These are phyloP conservation scores for Lates japonicus DNA, from an alignment of 2,797 vertebrate species.

Conservation along the genomic window DNA sequence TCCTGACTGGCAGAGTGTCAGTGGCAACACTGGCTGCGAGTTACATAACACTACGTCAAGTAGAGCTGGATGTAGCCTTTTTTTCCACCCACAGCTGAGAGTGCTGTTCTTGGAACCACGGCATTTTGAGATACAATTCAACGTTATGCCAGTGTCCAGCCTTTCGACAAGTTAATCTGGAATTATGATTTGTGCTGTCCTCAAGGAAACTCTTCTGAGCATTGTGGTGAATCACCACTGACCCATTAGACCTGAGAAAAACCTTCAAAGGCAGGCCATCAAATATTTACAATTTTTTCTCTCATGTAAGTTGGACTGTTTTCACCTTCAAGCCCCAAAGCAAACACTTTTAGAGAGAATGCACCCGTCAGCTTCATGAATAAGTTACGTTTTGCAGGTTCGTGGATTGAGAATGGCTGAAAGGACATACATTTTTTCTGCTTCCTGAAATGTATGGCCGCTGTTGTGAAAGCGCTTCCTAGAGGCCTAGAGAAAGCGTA, in stretches of 20 bases:
- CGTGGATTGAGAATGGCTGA: conserved; percentile 39
- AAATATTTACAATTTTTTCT: conserved; percentile 53
- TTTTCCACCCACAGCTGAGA: conserved; percentile 44
- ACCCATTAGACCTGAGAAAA: conserved; percentile 45
- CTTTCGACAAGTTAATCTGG: conserved; percentile 34
- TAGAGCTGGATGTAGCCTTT: conserved; percentile 41
- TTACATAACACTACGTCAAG: conserved; percentile 77
- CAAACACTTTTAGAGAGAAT: conserved; percentile 42
- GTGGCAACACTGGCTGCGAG: conserved; percentile 38
- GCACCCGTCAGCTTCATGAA: conserved; percentile 58
- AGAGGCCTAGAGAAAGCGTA: conserved; percentile 43
- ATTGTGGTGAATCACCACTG: neutral
- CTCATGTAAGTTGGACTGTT: conserved; percentile 41
- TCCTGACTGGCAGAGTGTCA: conserved; percentile 61
- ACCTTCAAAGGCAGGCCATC: conserved; percentile 28
- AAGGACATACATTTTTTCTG: conserved; percentile 1
- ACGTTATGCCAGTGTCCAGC: conserved; percentile 10
- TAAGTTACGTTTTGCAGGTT: conserved; percentile 36
- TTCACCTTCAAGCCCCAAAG: conserved; percentile 51
- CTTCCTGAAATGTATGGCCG: conserved; percentile 13
- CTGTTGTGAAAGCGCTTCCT: conserved; percentile 29
- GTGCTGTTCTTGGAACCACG: conserved; percentile 23
- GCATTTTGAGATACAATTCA: conserved; percentile 41
- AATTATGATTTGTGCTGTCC: conserved; percentile 42
- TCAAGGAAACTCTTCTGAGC: conserved; percentile 26